phyloP scores from a whole-genome alignment of 2,113 vertebrate species.

The Amia ocellicauda region DNA sequence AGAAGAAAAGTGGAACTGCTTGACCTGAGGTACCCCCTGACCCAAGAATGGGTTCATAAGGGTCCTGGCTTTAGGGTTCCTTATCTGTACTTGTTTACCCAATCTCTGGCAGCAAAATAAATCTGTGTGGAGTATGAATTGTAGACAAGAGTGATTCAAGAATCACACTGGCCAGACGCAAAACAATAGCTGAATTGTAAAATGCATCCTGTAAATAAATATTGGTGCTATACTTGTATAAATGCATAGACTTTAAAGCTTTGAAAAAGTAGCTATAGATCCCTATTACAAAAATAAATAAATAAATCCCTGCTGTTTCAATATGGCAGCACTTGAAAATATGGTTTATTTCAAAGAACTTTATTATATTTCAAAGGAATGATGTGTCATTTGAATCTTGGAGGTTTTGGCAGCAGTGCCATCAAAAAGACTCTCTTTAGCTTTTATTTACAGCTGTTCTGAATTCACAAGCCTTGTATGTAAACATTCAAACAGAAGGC shows the following conservation, averaged over 20 bases:
- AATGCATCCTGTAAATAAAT: slow-evolving; percentile 39
- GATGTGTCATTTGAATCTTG: slow-evolving; percentile 18
- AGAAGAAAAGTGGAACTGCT: slow-evolving; percentile 27
- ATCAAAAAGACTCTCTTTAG: slow-evolving; percentile 12
- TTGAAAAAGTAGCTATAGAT: neutral
- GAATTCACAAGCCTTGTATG: slow-evolving; percentile 3
- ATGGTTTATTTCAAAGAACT: slow-evolving; percentile 21
- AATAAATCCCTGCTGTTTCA: neutral
- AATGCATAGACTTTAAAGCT: slow-evolving; percentile 10
- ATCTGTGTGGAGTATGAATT: slow-evolving; percentile 39
- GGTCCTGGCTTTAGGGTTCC: slow-evolving; percentile 44
- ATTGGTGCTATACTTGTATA: slow-evolving; percentile 41
- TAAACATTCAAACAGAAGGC: slow-evolving; percentile 36
- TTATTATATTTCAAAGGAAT: slow-evolving; percentile 22
- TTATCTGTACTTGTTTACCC: slow-evolving; percentile 33
- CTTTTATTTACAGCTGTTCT: slow-evolving; percentile 33
- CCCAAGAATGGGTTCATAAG: slow-evolving; percentile 44
- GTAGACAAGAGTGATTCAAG: slow-evolving; percentile 51
- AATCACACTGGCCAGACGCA: slow-evolving; percentile 36
- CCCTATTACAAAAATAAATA: neutral
- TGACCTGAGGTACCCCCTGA: slow-evolving; percentile 53
- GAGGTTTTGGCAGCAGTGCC: slow-evolving; percentile 6
- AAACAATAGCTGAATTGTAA: slow-evolving; percentile 34
- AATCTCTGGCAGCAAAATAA: slow-evolving; percentile 32
- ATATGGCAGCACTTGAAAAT: slow-evolving; percentile 1